Conservation (phyloP, 2,113 vertebrate species). For the Pituophis catenifer region DNA sequence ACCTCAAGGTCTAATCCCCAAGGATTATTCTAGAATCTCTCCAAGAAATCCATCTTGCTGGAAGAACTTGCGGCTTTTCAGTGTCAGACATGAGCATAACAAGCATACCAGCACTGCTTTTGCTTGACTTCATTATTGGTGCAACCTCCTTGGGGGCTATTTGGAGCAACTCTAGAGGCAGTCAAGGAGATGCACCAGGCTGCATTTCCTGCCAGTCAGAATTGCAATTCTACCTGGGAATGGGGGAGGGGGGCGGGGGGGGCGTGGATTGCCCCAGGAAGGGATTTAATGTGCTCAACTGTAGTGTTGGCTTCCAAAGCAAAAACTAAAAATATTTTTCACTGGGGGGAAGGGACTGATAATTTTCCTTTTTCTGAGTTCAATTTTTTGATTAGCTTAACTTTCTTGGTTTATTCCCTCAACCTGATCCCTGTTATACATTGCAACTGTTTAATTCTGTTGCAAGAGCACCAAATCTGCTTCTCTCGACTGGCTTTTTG, state of each 20-base stretch:
- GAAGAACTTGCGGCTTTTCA: too few species aligned
- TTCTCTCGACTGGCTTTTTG: background rate
- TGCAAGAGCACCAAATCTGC: background rate
- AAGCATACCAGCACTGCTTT: background rate
- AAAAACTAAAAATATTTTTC: background rate
- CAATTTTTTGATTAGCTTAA: background rate
- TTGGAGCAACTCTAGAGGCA: background rate
- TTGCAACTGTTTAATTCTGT: background rate
- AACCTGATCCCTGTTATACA: background rate
- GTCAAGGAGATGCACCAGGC: background rate
- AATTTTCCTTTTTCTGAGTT: background rate
- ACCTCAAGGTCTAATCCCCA: background rate
- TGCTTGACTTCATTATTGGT: background rate
- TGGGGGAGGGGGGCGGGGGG: rapidly evolving
- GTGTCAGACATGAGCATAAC: background rate
- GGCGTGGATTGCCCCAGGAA: background rate
- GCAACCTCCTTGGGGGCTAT: background rate
- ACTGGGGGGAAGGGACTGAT: background rate
- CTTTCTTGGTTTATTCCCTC: background rate
- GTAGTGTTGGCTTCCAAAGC: background rate
- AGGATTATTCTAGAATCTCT: background rate
- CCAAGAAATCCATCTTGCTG: background rate
- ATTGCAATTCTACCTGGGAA: background rate
- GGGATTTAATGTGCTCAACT: background rate
- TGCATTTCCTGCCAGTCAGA: background rate